Evolutionary conservation across 2,113 vertebrate genomes (phyloP), one percentile per base, ranked within the genome.

Genomic region (Clarias magur): DNA sequence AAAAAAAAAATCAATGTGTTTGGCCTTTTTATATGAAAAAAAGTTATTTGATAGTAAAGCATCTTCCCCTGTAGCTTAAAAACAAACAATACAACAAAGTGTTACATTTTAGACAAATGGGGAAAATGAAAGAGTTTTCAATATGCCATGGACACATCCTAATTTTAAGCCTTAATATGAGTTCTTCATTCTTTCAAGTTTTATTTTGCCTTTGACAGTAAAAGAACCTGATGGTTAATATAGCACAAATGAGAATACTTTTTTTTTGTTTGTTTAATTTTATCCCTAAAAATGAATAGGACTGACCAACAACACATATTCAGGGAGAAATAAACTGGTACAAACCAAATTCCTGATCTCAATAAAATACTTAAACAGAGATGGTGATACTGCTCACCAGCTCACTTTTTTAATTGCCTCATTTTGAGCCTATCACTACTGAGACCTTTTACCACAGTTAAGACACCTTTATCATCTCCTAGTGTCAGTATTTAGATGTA

Each of bases 11-110:
- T 67, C 19, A 34, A 38, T 48, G 12, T 42, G 34, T 59, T 84
- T 57, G 21, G 67, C 59, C 53, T 59, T 25, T 73, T 83, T 76
- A 59, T 79, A 79, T 79, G 34, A 67, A 42, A 59, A 59, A 48
- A 65, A 5, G 42, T 87, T 59, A 19, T 12, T 65, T 57, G 34
- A 82, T 53, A 23, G 21, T 82, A 75, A 30, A 53, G 42, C 54
- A 76, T 38, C 70, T 27, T 38, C 30, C n/a, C 65, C 17, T 59
- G 15, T 4, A 10, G 42, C 59, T 75, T 83, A 12, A 38, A 56
- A 87, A 75, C 0, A 48, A 42, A 30, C 34, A 63, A 12, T 19
- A 56, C 53, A 62, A 73, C 4, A 34, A 34, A 73, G 3, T 27
- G 30, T 78, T 85, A 12, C 9, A 67, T 68, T 67, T 67, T 15